Base-by-base conservation (phyloP, 2,797 vertebrate genomes). In the Sciurus carolinensis region DNA sequence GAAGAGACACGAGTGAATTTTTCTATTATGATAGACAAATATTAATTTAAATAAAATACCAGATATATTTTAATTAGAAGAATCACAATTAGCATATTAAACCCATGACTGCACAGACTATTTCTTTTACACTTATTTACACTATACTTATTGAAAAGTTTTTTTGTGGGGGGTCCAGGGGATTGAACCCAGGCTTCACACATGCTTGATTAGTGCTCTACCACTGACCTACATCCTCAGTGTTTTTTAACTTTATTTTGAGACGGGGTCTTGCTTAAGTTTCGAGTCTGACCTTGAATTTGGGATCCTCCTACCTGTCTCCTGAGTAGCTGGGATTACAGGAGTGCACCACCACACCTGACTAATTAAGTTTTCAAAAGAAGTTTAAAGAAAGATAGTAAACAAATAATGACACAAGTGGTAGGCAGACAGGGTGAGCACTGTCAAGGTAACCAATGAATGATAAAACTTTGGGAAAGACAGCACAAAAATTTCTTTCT, bases 21-120 rank as follows among this genome's bases (percentile, higher is more conserved):
- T 82, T 83, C 39, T 86, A 62, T 4, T 85, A 22, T 76, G 22
- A 69, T 15, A 8, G 18, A 82, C 64, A 84, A 71, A 67, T 18
- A 90, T 73, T 87, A 76, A 95, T 90, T 96, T 80, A 84, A 87
- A 83, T 83, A 87, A 93, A 87, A 84, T 33, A 54, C 30, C 39
- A 84, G 5, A 11, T 42, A 84, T 50, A 62, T 69, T 80, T 73
- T 94, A 57, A 90, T 76, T 84, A 80, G 18, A 87, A 95, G 88
- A 94, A 39, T n/a, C 72, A 33, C 54, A 85, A 80, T 18, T 95
- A 36, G 9, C 5, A 73, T 83, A 73, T n/a, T 54, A 90, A 95
- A 42, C 0, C 7, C 57, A 75, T 50, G 13, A 84, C 80, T 90
- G 79, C 64, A 79, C 20, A 79, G 71, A 13, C 14, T 82, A 77